Conservation (phyloP, 2,888 invertebrate genomes). For the Myathropa florea region DNA sequence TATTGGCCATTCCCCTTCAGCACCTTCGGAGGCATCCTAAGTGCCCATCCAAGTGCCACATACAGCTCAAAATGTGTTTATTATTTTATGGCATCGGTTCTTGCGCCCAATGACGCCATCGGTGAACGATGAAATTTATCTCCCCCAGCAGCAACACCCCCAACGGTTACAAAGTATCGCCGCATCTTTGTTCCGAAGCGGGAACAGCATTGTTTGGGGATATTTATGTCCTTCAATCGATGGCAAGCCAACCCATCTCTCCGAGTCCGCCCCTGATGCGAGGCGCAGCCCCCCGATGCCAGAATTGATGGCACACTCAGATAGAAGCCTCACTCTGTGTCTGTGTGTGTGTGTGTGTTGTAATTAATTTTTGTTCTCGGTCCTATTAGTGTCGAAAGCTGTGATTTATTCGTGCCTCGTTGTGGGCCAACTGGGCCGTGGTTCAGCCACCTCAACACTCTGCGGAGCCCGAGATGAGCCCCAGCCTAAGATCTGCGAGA, state of each 20-base stretch:
- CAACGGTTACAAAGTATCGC: background rate
- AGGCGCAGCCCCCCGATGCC: background rate
- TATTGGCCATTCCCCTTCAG: background rate
- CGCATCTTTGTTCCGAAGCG: slow-evolving; percentile 2
- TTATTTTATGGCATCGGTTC: slow-evolving; percentile 55
- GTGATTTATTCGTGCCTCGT: slow-evolving; percentile 61
- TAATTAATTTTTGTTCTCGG: slow-evolving; percentile 64
- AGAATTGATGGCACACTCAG: slow-evolving; percentile 55
- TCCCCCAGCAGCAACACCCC: background rate
- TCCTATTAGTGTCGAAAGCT: slow-evolving; percentile 63
- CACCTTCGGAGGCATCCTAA: slow-evolving; percentile 31
- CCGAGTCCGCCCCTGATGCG: background rate
- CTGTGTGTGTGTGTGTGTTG: slow-evolving; percentile 46
- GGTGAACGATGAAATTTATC: slow-evolving; percentile 47
- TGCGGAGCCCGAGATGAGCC: background rate
- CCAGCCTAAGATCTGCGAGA: too few relatives aligned
- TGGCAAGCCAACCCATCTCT: background rate
- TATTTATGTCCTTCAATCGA: slow-evolving; percentile 28
- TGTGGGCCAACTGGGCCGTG: slow-evolving; percentile 25
- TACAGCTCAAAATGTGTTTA: slow-evolving; percentile 56
- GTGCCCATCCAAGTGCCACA: slow-evolving; percentile 54
- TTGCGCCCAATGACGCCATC: slow-evolving; percentile 53
- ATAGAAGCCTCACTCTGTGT: slow-evolving; percentile 18
- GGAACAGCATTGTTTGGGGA: slow-evolving; percentile 21
- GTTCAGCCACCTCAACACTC: background rate